These are phyloP conservation scores for Tetragonula clypearis DNA, from an alignment of 1,140 invertebrate genomes.

Conservation along the genomic window DNA sequence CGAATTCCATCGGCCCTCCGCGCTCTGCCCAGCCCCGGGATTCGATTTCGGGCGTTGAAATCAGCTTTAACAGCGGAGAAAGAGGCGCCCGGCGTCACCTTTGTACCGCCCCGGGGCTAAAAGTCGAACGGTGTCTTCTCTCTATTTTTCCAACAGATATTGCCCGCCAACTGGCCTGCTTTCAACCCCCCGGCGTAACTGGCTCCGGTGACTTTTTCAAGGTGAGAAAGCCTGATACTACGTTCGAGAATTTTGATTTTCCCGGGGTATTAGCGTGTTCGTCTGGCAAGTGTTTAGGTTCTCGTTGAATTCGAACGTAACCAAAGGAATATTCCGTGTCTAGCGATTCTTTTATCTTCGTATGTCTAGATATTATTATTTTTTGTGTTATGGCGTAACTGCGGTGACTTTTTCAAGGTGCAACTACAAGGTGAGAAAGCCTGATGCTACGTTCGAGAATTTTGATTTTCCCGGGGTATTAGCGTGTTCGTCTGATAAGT, in stretches of 20 bases:
- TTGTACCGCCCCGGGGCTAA: not conserved
- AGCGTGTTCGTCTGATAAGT: too few relatives aligned
- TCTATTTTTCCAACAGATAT: constrained; percentile 19
- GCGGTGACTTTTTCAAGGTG: not conserved
- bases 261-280: too few relatives aligned
- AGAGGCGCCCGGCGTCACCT: not conserved
- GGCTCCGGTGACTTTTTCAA: not conserved
- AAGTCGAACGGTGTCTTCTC: constrained; percentile 31
- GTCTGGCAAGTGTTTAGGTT: too few relatives aligned
- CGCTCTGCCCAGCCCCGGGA: constrained; percentile 12
- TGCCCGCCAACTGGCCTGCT: not conserved
- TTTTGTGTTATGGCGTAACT: not conserved
- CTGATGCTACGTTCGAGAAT: not conserved
- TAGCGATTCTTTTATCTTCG: too few relatives aligned
- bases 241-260: not conserved
- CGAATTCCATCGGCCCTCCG: constrained; percentile 32
- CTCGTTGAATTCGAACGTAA: too few relatives aligned
- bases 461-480: too few relatives aligned
- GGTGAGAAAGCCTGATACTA: not conserved
- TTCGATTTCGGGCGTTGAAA: constrained; percentile 54
- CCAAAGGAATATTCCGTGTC: too few relatives aligned
- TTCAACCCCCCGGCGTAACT: not conserved
- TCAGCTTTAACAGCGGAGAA: constrained; percentile 45
- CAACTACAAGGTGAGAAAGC: not conserved
- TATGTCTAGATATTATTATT: too few relatives aligned